Evolutionary conservation across 1,140 invertebrate species (phyloP), one percentile per base, ranked within the genome.

Genomic region (Bilobella aurantiaca): DNA sequence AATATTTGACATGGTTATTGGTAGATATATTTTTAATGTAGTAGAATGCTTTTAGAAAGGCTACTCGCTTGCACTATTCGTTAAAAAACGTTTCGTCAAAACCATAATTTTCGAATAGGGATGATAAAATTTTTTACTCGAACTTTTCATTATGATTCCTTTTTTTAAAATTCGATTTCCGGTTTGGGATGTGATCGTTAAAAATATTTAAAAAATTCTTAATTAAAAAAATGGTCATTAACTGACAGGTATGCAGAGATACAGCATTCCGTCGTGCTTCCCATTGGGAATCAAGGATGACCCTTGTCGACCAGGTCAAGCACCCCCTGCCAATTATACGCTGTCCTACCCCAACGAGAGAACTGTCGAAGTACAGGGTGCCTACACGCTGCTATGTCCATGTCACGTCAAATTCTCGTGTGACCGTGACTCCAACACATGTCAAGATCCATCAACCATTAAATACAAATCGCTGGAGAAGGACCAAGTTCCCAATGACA

Each of bases 221-320:
- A n/a, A n/a, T n/a, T n/a, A n/a, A n/a, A n/a, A n/a, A n/a, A n/a
- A n/a, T n/a, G n/a, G n/a, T 62, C 8, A 14, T 3, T 42, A 42
- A 42, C 34, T 42, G 8, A 12, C 14, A 12, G 32, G 34, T 66
- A 14, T 27, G n/a, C 37, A 70, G 68, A 65, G 37, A 70, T 70
- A 65, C 59, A 56, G 63, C 21, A 21, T 64, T 1, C 62, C 68
- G 18, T 28, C 62, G 21, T 70, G 68, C 42, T 30, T 37, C 58
- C 60, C 65, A 29, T 42, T 70, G 29, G 68, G 68, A 21, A 21
- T 42, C 25, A 27, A 25, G 12, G 62, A 62, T 56, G 68, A 70
- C 59, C 29, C 68, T 23, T 70, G 68, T 58, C 64, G 60, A 32
- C 68, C 68, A 23, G 47, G 60, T 29, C 64, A 66, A 29, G 14